Base-by-base conservation (phyloP, 2,888 invertebrate genomes). In the Eurytoma adleriae region DNA sequence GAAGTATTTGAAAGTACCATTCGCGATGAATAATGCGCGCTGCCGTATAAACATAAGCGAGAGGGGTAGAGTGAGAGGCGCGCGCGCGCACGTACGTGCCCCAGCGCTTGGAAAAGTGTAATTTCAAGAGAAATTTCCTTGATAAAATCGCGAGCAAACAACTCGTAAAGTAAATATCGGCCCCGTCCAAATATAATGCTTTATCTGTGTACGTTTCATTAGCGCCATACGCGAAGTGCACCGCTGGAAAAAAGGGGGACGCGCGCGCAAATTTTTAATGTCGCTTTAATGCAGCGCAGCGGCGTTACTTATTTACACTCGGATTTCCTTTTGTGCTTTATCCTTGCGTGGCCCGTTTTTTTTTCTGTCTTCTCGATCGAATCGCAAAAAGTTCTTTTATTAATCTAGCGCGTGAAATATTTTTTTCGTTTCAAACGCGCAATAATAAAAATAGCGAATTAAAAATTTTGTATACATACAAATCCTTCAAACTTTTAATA, bases 41-140 rank as follows among this genome's bases (percentile, higher is more conserved):
- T 40, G 27, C 64, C 56, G 13, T 57, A 48, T 56, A 77, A 64
- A 48, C 64, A 48, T 18, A 77, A 24, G 48, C 64, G 14, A 0
- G 10, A 62, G 3, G 10, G 40, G 10, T 7, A 40, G 54, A 16
- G n/a, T n/a, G 52, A 59, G 52, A 30, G 13, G 0, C 2, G 30
- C 0, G 14, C 13, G 24, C 20, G 61, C 24, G 14, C 14, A 3
- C 16, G 10, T 24, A 24, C 62, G 62, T 27, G 62, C 27, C n/a
- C 12, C n/a, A 40, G 64, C 40, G 16, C 50, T 24, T 68, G 61
- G 61, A 78, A 78, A 72, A 64, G 71, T 72, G 61, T 68, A 72
- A 78, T 78, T 78, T 78, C 79, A 59, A 75, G 68, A 68, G 66
- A 76, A 62, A 76, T 69, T 69, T 69, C 67, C 79, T 75, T 71